Evolutionary conservation across 2,888 invertebrate species (phyloP).

Genomic region (Drosophila tripunctata): DNA sequence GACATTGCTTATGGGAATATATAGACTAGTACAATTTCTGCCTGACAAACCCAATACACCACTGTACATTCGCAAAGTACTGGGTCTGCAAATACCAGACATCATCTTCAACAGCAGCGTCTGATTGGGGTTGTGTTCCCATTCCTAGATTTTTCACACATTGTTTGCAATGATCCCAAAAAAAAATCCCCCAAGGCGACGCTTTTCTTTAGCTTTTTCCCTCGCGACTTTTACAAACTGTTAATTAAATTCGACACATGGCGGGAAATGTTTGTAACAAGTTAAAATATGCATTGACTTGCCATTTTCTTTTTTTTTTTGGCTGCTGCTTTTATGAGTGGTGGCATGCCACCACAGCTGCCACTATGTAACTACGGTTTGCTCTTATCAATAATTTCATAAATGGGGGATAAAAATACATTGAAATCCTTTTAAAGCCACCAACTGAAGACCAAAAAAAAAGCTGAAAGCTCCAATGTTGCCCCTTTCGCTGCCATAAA

Average conservation of each 20-base stretch:
- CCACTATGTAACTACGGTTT: slow-evolving; percentile 29
- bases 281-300: slow-evolving; percentile 56
- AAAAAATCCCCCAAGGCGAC: slow-evolving; percentile 4
- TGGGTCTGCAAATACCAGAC: slow-evolving; percentile 59
- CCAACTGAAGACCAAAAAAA: slow-evolving; percentile 40
- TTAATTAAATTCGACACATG: slow-evolving; percentile 74
- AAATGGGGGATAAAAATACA: slow-evolving; percentile 72
- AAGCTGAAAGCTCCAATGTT: slow-evolving; percentile 42
- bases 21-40: too few species aligned
- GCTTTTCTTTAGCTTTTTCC: slow-evolving; percentile 29
- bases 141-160: slow-evolving; percentile 59
- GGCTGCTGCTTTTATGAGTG: background rate
- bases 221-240: slow-evolving; percentile 53
- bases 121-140: slow-evolving; percentile 5
- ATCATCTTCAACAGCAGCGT: slow-evolving; percentile 24
- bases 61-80: too few species aligned
- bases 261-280: slow-evolving; percentile 1
- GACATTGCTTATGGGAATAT: too few species aligned
- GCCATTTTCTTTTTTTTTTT: background rate
- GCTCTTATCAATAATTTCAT: slow-evolving; percentile 78
- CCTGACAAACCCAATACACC: too few species aligned
- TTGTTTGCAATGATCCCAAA: slow-evolving; percentile 40
- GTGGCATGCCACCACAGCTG: slow-evolving; percentile 10
- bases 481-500: slow-evolving; percentile 51
- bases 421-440: slow-evolving; percentile 76